Evolutionary conservation across 1,140 invertebrate genomes (phyloP), one percentile per base, ranked within the genome.

Genomic region (Drosophila asahinai): DNA sequence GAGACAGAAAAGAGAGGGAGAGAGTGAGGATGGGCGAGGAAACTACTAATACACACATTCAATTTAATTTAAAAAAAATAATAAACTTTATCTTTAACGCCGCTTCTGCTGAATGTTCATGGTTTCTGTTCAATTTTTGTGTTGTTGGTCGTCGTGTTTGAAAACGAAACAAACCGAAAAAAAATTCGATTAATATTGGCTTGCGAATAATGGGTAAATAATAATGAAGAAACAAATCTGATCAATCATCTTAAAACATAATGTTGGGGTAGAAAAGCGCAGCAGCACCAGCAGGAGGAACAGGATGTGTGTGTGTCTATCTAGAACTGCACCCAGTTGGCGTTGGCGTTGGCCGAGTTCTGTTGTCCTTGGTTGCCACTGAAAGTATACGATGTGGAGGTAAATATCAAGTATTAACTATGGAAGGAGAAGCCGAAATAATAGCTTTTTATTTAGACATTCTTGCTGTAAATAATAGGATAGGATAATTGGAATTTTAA

Each of bases 241-340:
- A 17, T 43, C 38, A 43, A 43, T 27, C 48, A 42, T 45, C 67
- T 71, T 71, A 71, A 54, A 52, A 55, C 30, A 55, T 68, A 71
- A 55, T 47, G 33, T 57, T 48, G 67, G 67, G 42, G n/a, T 40
- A 43, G 38, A 63, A 67, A 48, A 45, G 38, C 64, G 67, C 67
- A 70, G 48, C 67, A 70, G 57, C 64, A 66, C 42, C 64, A 67
- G 70, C 70, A 73, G 71, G 47, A 73, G 67, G 54, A 67, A 66
- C 55, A 54, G 54, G 33, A 77, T 25, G 40, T 40, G 52, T 42
- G 52, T 42, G 52, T 86, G 38, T 57, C 49, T 74, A 62, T 67
- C 95, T 96, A 96, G 93, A 96, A 96, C 91, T 96, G 96, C 70
- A 96, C 96, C 96, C 96, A 96, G 92, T 95, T 95, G 42, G 95